phyloP scores from a whole-genome alignment of 2,797 vertebrate species.

The Chromobotia macracanthus region DNA sequence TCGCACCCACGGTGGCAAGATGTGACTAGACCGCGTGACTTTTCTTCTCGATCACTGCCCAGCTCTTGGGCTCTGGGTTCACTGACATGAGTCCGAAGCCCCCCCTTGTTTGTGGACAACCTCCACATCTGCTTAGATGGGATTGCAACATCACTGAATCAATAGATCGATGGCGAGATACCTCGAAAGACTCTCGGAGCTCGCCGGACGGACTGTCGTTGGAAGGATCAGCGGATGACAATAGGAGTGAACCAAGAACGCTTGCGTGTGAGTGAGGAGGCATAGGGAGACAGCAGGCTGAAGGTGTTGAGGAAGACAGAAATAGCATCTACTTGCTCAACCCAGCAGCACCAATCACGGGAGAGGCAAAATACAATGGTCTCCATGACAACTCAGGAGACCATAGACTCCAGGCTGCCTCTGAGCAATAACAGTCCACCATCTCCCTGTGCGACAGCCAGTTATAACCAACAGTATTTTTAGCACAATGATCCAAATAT shows the following conservation, averaged over 20 bases:
- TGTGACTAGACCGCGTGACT: background rate
- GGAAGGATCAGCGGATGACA: constrained; percentile 33
- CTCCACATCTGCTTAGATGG: constrained; percentile 20
- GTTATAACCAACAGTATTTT: constrained; percentile 62
- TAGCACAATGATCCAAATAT: constrained; percentile 53
- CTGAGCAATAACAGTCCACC: constrained; percentile 64
- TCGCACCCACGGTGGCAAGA: background rate
- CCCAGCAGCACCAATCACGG: constrained; percentile 76
- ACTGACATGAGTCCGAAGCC: constrained; percentile 16
- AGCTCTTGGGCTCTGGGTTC: constrained; percentile 24
- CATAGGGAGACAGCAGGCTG: constrained; percentile 59
- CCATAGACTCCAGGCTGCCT: constrained; percentile 67
- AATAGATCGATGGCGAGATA: constrained; percentile 32
- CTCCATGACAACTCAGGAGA: constrained; percentile 75
- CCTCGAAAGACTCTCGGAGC: constrained; percentile 29
- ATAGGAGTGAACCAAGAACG: constrained; percentile 18
- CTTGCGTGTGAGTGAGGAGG: constrained; percentile 48
- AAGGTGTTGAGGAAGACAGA: constrained; percentile 79
- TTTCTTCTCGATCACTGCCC: constrained; percentile 10
- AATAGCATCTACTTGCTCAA: constrained; percentile 79
- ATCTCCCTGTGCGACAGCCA: constrained; percentile 60
- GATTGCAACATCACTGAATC: constrained; percentile 35
- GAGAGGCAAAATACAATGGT: constrained; percentile 77
- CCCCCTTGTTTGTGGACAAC: constrained; percentile 32
- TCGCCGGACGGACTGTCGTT: constrained; percentile 23